A percentile compares a stretch with the other conserved stretches of the same genome.
phyloP scores from a whole-genome alignment of 2,113 vertebrate genomes.

The Maccullochella peelii region DNA sequence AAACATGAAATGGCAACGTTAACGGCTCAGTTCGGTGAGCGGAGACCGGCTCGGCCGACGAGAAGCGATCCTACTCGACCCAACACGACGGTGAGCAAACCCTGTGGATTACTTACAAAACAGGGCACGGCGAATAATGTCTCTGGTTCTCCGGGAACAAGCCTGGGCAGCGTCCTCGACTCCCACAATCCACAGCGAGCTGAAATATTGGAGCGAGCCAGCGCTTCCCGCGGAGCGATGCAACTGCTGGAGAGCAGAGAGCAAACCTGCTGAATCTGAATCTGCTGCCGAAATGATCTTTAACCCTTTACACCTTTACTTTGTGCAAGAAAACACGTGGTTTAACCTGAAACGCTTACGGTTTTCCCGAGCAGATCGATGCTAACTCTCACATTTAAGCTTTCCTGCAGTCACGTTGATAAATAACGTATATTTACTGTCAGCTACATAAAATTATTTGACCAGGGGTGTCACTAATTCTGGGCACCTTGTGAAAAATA shows the following conservation, averaged over 20 bases:
- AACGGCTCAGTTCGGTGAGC: not conserved
- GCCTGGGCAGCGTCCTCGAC: constrained; percentile 77
- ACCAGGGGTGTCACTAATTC: constrained; percentile 4
- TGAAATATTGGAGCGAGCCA: constrained; percentile 55
- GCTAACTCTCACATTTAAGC: not conserved
- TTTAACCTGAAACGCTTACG: not conserved
- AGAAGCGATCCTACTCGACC: not conserved
- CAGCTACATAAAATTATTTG: not conserved
- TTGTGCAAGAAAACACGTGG: constrained; percentile 9
- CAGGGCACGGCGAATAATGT: constrained; percentile 57
- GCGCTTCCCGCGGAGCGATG: constrained; percentile 66
- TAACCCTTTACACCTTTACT: constrained; percentile 61
- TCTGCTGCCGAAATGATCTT: constrained; percentile 45
- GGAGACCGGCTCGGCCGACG: not conserved
- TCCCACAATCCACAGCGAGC: constrained; percentile 86
- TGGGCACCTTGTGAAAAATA: not conserved
- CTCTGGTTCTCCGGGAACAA: constrained; percentile 68
- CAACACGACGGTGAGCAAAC: not conserved
- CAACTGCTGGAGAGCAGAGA: constrained; percentile 34
- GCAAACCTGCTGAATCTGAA: constrained; percentile 37
- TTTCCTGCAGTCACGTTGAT: not conserved
- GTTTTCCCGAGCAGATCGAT: not conserved
- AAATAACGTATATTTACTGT: not conserved
- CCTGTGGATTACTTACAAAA: constrained; percentile 71
- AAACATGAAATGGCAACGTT: constrained; percentile 49